Evolutionary conservation across 2,888 invertebrate species (phyloP).

Genomic region (Xanthia togata): DNA sequence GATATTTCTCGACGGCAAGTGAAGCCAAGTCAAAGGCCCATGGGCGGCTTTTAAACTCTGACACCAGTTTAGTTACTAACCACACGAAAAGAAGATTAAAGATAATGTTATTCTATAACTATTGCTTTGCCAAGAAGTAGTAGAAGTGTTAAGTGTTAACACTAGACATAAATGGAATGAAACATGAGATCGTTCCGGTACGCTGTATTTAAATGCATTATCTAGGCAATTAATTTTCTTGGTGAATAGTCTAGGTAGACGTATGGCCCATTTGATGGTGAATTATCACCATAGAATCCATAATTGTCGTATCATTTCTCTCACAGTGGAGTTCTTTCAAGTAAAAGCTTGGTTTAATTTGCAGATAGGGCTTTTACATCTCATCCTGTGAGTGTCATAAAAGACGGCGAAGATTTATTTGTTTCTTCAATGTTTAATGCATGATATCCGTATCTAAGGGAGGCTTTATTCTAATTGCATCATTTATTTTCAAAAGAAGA

Average conservation of each 20-base stretch:
- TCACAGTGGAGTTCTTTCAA: slow-evolving; percentile 45
- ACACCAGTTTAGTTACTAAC: no score
- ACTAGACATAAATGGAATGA: slow-evolving; percentile 55
- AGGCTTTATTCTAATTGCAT: neutral
- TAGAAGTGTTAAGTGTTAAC: slow-evolving; percentile 56
- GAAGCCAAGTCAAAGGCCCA: no score
- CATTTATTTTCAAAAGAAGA: neutral
- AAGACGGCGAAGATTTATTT: slow-evolving; percentile 10
- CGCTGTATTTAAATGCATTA: slow-evolving; percentile 57
- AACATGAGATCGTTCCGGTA: slow-evolving; percentile 53
- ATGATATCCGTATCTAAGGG: neutral
- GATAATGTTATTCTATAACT: slow-evolving; percentile 29
- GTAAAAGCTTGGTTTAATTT: slow-evolving; percentile 25
- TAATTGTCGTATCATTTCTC: slow-evolving; percentile 50
- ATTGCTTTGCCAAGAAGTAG: slow-evolving; percentile 40
- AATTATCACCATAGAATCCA: slow-evolving; percentile 41
- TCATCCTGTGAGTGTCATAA: neutral
- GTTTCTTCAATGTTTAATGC: neutral
- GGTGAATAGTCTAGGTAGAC: slow-evolving; percentile 40
- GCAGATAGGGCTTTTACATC: slow-evolving; percentile 11
- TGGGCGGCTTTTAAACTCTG: no score
- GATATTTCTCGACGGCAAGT: no score
- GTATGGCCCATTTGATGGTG: slow-evolving; percentile 43
- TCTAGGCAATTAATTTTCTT: slow-evolving; percentile 55
- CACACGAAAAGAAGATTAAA: slow-evolving; percentile 14